phyloP scores from a whole-genome alignment of 2,113 vertebrate species.

The Chionis minor region DNA sequence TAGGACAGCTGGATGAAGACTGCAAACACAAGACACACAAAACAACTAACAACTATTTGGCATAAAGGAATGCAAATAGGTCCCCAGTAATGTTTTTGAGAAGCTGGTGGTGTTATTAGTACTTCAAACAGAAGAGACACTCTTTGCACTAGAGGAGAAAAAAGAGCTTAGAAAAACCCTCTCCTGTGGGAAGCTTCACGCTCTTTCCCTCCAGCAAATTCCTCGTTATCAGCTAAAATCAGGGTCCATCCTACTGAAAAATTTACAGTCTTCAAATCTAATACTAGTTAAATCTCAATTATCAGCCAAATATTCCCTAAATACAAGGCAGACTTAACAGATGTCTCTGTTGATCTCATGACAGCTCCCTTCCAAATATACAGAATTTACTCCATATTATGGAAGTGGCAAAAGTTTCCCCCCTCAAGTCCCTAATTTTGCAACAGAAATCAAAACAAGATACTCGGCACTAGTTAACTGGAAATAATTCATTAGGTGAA shows the following conservation, averaged over 20 bases:
- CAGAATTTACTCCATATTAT: not conserved
- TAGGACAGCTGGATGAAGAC: not conserved
- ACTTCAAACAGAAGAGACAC: not conserved
- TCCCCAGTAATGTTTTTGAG: not conserved
- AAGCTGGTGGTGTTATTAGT: slow-evolving; percentile 9
- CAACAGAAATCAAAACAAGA: not conserved
- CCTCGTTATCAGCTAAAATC: slow-evolving; percentile 22
- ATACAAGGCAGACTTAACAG: not conserved
- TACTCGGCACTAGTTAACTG: not conserved
- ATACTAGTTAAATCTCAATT: not conserved
- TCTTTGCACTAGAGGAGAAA: not conserved
- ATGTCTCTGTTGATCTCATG: not conserved
- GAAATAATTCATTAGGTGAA: not conserved
- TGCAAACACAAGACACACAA: not conserved
- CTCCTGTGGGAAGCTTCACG: not conserved
- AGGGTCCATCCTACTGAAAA: not conserved
- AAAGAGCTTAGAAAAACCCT: not conserved
- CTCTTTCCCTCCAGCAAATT: slow-evolving; percentile 1
- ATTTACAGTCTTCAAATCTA: not conserved
- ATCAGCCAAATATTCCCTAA: not conserved
- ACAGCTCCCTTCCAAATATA: not conserved
- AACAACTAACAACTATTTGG: not conserved
- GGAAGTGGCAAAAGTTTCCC: not conserved
- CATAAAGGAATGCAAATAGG: slow-evolving; percentile 8
- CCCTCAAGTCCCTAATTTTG: not conserved